A percentile compares a stretch with the other conserved stretches of the same genome.
These are phyloP conservation scores for Pseudois nayaur DNA, from an alignment of 2,113 vertebrate genomes.

Conservation along the genomic window DNA sequence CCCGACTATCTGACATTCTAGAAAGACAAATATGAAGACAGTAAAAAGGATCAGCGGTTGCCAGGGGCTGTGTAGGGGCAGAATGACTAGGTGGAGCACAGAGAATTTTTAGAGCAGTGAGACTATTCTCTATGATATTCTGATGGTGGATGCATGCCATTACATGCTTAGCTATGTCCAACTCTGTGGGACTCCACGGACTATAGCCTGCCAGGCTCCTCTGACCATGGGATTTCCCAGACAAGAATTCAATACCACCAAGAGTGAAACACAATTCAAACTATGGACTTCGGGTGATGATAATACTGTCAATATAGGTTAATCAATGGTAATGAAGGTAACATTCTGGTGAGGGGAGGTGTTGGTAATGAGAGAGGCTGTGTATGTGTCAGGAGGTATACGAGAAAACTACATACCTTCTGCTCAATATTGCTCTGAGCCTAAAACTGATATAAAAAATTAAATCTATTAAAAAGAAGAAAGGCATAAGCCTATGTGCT, in stretches of 20 bases:
- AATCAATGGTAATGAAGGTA: neutral
- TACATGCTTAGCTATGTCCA: neutral
- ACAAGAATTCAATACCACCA: neutral
- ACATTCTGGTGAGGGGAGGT: neutral
- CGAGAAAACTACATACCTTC: neutral
- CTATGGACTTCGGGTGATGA: neutral
- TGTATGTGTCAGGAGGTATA: neutral
- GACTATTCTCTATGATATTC: neutral
- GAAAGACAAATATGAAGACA: neutral
- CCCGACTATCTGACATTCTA: neutral
- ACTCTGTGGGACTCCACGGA: neutral
- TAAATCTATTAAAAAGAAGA: neutral
- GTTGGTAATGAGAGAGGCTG: neutral
- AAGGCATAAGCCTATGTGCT: neutral
- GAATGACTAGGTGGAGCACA: neutral
- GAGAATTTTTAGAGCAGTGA: neutral
- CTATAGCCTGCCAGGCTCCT: neutral
- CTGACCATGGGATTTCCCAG: neutral
- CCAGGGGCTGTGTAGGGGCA: neutral
- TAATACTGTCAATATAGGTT: neutral
- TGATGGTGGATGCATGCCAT: neutral
- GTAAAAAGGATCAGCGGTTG: neutral
- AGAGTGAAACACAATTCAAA: neutral
- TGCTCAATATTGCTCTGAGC: neutral
- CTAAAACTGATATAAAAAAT: neutral